Conservation (phyloP, 2,888 invertebrate species). For the Caenorhabditis auriculariae region DNA sequence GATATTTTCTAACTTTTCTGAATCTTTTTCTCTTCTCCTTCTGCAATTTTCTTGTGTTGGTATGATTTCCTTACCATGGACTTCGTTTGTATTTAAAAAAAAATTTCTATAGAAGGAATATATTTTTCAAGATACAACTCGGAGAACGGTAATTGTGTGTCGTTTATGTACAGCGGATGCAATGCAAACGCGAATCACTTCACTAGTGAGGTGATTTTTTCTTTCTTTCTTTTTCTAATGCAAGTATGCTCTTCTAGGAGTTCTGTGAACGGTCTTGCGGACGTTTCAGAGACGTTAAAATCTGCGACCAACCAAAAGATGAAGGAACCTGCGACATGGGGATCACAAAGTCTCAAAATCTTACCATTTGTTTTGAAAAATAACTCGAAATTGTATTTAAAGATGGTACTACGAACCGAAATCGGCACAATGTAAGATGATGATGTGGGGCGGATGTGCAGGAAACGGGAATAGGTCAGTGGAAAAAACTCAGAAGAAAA, state of each 20-base stretch:
- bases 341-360: conserved; percentile 18
- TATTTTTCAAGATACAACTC: conserved; percentile 70
- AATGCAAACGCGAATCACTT: conserved; percentile 86
- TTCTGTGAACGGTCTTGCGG: conserved; percentile 60
- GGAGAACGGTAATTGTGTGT: conserved; percentile 72
- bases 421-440: conserved; percentile 43
- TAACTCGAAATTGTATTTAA: conserved; percentile 1
- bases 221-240: too few species aligned
- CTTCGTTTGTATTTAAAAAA: too few species aligned
- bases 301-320: conserved; percentile 36
- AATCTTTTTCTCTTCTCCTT: too few species aligned
- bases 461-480: conserved; percentile 58
- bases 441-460: conserved; percentile 60
- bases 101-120: neutral
- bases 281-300: conserved; percentile 40
- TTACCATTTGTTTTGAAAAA: neutral
- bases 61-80: neutral
- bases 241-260: conserved; percentile 37
- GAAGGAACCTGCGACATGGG: conserved; percentile 42
- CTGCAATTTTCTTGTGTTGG: too few species aligned
- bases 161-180: conserved; percentile 85
- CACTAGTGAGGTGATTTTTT: conserved; percentile 72
- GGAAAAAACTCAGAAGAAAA: neutral
- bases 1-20: neutral
- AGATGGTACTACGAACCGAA: conserved; percentile 54